Base-by-base conservation (phyloP, 37 sponge, comb jelly and placozoan genomes). In the Spongilla lacustris region DNA sequence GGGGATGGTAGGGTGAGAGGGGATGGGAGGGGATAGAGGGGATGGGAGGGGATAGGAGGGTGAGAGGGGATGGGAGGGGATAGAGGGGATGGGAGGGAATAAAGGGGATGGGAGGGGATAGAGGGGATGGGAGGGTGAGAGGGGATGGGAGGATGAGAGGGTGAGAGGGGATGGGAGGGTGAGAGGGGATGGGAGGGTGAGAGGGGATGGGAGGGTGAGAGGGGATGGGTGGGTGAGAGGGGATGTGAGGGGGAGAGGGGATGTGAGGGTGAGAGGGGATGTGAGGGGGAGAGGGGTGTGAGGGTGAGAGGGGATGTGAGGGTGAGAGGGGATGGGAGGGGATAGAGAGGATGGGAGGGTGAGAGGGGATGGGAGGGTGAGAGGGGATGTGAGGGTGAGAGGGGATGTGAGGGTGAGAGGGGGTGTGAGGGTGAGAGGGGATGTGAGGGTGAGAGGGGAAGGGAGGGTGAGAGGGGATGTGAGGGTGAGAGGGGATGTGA, bases 71-170 rank as follows among this genome's bases (percentile, higher is more conserved):
- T 27, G 49, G 4, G 6, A 69, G 29, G 69, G 32, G 33, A 66
- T 33, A 67, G 81, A 35, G 30, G 66, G 69, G 8, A 35, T 24
- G 33, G 8, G 68, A 28, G 69, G 49, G 4, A 2, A 34, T 19
- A 22, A 58, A 69, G 34, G 68, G 66, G 69, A 35, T n/a, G 28
- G 33, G 32, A 30, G n/a, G 4, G 32, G 78, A 36, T 41, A 36
- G 78, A 77, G 46, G 36, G 78, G 26, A 24, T 5, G 81, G 49
- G 6, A 22, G 5, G 2, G 68, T 66, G 69, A 33, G 6, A 27
- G 69, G 8, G 80, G 67, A 26, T n/a, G n/a, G 17, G 67, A 13
- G 66, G 80, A 50, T 8, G 80, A 14, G 77, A 30, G 77, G 38
- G 13, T 9, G 33, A 75, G 77, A 10, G 77, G 13, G 31, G 5